Evolutionary conservation across 2,888 invertebrate genomes (phyloP).

Genomic region (Watsonalla cultraria): DNA sequence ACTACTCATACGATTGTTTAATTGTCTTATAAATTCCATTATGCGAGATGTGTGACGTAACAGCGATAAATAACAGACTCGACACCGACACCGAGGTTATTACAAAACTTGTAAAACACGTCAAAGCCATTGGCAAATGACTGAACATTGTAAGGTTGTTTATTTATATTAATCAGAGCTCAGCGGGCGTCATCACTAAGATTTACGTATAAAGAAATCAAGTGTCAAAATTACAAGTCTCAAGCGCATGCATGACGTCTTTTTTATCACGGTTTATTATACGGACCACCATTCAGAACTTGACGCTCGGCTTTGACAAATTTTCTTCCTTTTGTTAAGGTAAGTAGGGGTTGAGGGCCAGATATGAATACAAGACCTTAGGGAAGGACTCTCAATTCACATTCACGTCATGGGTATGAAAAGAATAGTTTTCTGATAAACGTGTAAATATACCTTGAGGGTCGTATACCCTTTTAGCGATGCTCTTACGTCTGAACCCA

Average conservation of each 20-base stretch:
- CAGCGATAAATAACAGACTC: conserved; percentile 8
- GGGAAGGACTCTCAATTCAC: conserved; percentile 32
- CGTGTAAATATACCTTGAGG: not conserved
- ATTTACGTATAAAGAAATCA: conserved; percentile 70
- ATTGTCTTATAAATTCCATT: not conserved
- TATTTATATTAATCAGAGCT: conserved; percentile 31
- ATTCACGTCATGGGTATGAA: conserved; percentile 21
- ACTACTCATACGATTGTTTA: not conserved
- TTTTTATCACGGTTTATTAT: conserved; percentile 52
- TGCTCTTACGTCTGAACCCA: not conserved
- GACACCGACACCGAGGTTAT: conserved; percentile 9
- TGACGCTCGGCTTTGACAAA: conserved; percentile 47
- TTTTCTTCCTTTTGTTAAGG: conserved; percentile 53
- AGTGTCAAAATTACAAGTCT: conserved; percentile 57
- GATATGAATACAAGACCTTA: conserved; percentile 45
- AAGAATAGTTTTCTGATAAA: conserved; percentile 10
- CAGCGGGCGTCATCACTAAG: conserved; percentile 29
- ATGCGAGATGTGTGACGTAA: not conserved
- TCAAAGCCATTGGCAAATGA: conserved; percentile 19
- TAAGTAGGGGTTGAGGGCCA: conserved; percentile 40
- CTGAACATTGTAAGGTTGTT: conserved; percentile 11
- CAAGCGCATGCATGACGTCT: conserved; percentile 32
- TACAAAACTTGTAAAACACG: conserved; percentile 9
- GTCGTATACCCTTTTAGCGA: not conserved
- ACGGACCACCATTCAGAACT: conserved; percentile 46